phyloP scores from a whole-genome alignment of 2,797 vertebrate genomes.

The Glossophaga mutica region DNA sequence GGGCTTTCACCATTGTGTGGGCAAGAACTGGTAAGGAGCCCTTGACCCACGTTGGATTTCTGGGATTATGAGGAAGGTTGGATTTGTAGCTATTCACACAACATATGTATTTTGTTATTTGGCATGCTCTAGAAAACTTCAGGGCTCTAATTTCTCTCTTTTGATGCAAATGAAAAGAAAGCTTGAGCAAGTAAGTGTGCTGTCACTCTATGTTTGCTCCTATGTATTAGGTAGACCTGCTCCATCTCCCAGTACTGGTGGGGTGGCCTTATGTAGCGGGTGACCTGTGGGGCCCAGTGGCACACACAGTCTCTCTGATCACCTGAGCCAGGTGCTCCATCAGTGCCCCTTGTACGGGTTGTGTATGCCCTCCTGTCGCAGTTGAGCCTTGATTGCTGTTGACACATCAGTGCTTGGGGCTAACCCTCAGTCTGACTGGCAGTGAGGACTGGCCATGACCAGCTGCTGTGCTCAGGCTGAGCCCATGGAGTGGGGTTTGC shows the following conservation, averaged over 20 bases:
- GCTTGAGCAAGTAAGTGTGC: not conserved
- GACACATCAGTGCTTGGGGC: not conserved
- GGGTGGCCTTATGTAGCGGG: not conserved
- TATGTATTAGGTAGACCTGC: not conserved
- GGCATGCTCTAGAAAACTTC: not conserved
- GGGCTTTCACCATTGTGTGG: not conserved
- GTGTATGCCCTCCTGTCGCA: not conserved
- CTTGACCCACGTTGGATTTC: not conserved
- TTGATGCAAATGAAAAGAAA: not conserved
- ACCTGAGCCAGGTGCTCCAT: not conserved
- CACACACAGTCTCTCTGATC: not conserved
- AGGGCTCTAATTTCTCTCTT: not conserved
- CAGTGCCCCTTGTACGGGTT: not conserved
- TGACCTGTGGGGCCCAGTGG: not conserved
- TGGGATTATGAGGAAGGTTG: not conserved
- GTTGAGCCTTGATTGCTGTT: not conserved
- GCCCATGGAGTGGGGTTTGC: not conserved
- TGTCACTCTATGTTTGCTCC: not conserved
- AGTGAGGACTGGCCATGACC: not conserved
- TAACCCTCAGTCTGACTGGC: not conserved
- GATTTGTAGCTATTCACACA: not conserved
- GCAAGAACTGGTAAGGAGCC: not conserved
- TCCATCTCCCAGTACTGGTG: not conserved
- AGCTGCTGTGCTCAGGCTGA: not conserved
- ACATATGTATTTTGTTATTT: not conserved